phyloP scores from a whole-genome alignment of 1,140 invertebrate species.

The Musca vetustissima region DNA sequence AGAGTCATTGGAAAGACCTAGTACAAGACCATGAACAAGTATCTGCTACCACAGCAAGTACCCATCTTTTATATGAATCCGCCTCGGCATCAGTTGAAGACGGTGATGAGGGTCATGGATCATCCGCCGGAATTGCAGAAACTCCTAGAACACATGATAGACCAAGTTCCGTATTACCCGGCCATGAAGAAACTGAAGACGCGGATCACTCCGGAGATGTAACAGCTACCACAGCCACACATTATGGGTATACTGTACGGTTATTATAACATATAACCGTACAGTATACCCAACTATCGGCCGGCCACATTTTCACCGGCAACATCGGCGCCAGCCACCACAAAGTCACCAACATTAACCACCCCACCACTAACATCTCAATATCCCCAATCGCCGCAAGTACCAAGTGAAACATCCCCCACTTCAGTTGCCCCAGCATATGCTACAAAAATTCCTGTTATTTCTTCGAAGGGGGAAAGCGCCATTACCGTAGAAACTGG shows the following conservation, averaged over 20 bases:
- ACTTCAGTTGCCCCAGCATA: conserved; percentile 37
- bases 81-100: neutral
- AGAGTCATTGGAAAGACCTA: neutral
- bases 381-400: neutral
- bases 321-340: conserved; percentile 31
- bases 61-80: neutral
- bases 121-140: conserved; percentile 7
- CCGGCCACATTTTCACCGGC: conserved; percentile 23
- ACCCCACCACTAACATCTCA: no score
- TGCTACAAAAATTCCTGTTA: conserved; percentile 8
- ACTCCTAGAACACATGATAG: neutral
- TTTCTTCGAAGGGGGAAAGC: neutral
- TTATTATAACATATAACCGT: no score
- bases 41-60: neutral
- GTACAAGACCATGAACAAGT: no score
- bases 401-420: conserved; percentile 36
- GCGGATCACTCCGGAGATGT: conserved; percentile 37
- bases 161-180: conserved; percentile 6
- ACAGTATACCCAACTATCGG: no score
- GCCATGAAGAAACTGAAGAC: conserved; percentile 14
- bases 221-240: conserved; percentile 27
- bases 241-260: no score
- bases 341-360: no score
- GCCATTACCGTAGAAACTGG: conserved; percentile 35
- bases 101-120: neutral